A percentile compares a stretch with the other conserved stretches of the same genome.
Conservation (phyloP, 1,140 invertebrate species). For the Proctacanthus coquilletti region DNA sequence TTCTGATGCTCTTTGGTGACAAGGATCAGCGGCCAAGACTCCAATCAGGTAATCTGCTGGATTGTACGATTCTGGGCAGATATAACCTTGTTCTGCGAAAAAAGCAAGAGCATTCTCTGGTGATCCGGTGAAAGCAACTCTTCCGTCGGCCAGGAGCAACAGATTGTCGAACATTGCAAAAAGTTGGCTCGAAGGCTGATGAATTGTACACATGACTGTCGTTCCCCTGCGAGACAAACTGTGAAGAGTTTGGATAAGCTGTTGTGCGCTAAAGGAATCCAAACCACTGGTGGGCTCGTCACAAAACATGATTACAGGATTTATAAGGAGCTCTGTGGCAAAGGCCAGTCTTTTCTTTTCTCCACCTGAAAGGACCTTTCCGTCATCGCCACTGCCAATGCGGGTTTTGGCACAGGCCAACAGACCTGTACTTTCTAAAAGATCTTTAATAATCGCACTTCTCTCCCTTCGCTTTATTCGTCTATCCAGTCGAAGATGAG, state of each 20-base stretch:
- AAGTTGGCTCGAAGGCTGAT: conserved; percentile 90
- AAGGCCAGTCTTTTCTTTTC: conserved; percentile 87
- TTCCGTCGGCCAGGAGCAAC: conserved; percentile 74
- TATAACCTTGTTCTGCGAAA: conserved; percentile 65
- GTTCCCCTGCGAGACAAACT: conserved; percentile 49
- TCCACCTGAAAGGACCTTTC: conserved; percentile 83
- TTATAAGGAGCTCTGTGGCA: conserved; percentile 83
- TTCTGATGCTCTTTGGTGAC: conserved; percentile 47
- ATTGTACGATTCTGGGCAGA: conserved; percentile 70
- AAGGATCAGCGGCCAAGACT: conserved; percentile 64
- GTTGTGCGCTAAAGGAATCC: conserved; percentile 83
- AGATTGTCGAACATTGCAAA: conserved; percentile 79
- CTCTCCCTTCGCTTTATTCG: conserved; percentile 40
- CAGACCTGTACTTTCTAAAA: conserved; percentile 59
- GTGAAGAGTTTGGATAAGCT: conserved; percentile 61
- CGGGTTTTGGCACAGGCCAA: conserved; percentile 47
- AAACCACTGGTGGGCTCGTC: conserved; percentile 92
- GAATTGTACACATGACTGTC: conserved; percentile 89
- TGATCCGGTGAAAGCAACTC: conserved; percentile 74
- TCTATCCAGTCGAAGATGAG: conserved; percentile 61
- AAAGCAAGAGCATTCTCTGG: conserved; percentile 56
- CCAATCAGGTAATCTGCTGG: conserved; percentile 86
- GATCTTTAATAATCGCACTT: conserved; percentile 46
- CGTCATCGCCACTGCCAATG: conserved; percentile 54
- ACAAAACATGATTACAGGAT: conserved; percentile 85